Base-by-base conservation (phyloP, 1,140 invertebrate genomes). In the Drosophila pruinosa region DNA sequence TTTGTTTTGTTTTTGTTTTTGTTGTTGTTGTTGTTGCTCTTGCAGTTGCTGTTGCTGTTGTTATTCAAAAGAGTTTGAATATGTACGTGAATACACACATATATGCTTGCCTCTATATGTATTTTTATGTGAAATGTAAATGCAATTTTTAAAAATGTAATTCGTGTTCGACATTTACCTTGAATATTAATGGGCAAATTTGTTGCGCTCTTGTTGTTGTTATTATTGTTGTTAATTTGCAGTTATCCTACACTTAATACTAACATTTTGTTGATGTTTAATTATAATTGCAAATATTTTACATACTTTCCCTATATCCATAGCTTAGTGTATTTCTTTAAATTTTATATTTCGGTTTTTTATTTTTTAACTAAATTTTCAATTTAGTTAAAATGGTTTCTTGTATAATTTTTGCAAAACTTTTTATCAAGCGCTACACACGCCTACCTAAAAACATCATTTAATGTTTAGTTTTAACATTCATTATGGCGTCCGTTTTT, bases 321-420 rank as follows among this genome's bases (percentile, higher is more conserved):
- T 54, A 48, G 67, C 59, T 64, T 70, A 64, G 14, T 56, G 10
- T 31, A 70, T 26, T 50, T 58, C 50, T 54, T 58, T 75, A 39
- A 53, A 43, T 59, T 41, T 45, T 72, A 74, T 64, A 34, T 41
- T 72, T 72, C 62, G 2, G 3, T 72, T 59, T 59, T 48, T 75
- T 75, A 53, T 34, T 28, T 41, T 78, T 89, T 77, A 89, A 89
- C 81, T 86, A 86, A 88, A 86, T 86, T 82, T 72, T 53, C 61
- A 88, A 88, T 82, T 86, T 78, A 88, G 82, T 72, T 58, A 72
- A 86, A 78, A 82, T 78, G 65, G 81, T 80, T 89, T 76, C 12
- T 64, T 50, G 63, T 83, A 64, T 85, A 75, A 62, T 54, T 72
- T 69, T 54, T 67, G 58, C 50, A 71, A 62, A 71, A 63, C 21